phyloP scores from a whole-genome alignment of 2,797 vertebrate species.

The Hylomyscus alleni region DNA sequence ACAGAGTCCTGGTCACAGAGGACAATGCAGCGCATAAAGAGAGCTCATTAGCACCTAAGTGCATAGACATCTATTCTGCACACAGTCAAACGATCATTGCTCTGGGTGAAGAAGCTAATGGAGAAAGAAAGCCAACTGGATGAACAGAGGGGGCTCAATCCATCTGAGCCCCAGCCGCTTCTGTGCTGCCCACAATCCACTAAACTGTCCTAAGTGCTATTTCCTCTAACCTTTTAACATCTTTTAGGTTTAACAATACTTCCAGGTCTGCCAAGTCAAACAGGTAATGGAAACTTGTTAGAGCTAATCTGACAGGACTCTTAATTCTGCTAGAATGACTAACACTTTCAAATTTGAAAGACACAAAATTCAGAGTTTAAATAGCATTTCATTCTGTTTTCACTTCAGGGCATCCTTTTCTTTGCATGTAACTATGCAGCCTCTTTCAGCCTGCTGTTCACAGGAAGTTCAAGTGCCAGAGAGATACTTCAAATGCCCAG shows the following conservation, averaged over 20 bases:
- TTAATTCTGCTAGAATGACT: constrained; percentile 39
- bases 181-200: constrained; percentile 69
- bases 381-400: constrained; percentile 33
- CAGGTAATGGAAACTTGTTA: constrained; percentile 63
- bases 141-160: constrained; percentile 68
- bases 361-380: constrained; percentile 41
- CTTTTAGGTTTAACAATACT: constrained; percentile 77
- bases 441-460: neutral
- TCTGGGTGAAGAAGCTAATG: constrained; percentile 78
- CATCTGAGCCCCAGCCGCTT: constrained; percentile 19
- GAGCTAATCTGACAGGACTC: constrained; percentile 63
- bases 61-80: constrained; percentile 52
- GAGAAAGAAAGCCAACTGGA: constrained; percentile 64
- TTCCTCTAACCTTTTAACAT: constrained; percentile 66
- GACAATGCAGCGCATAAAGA: neutral
- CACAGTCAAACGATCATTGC: constrained; percentile 68
- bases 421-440: neutral
- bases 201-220: constrained; percentile 71
- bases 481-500: neutral
- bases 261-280: constrained; percentile 71
- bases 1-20: constrained; percentile 51
- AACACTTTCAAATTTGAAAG: constrained; percentile 56
- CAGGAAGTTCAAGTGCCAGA: neutral
- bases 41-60: constrained; percentile 63
- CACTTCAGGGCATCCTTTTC: constrained; percentile 2